phyloP scores from a whole-genome alignment of 1,140 invertebrate species.

The Leptoteleia sp. region DNA sequence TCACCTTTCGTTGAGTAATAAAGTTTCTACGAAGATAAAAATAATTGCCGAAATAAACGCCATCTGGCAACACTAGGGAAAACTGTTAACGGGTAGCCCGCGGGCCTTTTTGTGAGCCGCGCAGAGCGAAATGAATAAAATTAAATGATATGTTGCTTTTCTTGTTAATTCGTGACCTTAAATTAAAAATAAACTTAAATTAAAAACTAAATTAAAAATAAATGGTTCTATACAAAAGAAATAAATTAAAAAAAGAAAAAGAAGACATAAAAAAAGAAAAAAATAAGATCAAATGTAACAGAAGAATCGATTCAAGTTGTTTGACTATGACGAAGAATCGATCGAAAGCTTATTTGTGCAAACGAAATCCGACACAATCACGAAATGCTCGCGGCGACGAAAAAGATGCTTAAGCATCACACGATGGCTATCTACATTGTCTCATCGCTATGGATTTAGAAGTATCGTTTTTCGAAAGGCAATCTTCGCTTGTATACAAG shows the following conservation, averaged over 20 bases:
- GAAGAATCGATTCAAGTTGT: constrained; percentile 22
- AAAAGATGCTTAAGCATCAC: constrained; percentile 38
- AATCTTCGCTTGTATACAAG: constrained; percentile 59
- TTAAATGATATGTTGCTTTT: constrained; percentile 81
- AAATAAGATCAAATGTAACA: constrained; percentile 12
- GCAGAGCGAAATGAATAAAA: constrained; percentile 76
- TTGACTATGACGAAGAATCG: constrained; percentile 28
- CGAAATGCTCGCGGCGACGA: constrained; percentile 43
- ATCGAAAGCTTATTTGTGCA: constrained; percentile 39
- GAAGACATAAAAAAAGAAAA: background rate
- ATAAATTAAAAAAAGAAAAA: constrained; percentile 29
- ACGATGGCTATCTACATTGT: constrained; percentile 53
- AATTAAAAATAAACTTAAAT: constrained; percentile 71
- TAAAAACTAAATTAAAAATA: constrained; percentile 72
- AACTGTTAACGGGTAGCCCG: constrained; percentile 69
- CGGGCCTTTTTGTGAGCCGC: constrained; percentile 52
- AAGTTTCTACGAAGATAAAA: constrained; percentile 57
- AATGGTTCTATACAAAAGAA: constrained; percentile 52
- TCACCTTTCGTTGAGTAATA: constrained; percentile 9
- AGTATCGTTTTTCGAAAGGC: constrained; percentile 53
- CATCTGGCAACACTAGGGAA: constrained; percentile 59
- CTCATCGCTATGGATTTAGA: constrained; percentile 23
- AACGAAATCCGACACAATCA: constrained; percentile 57
- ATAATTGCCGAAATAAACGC: constrained; percentile 44
- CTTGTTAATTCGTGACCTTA: constrained; percentile 78